Base-by-base conservation (phyloP, 2,888 invertebrate species). In the Leptogaster cylindrica region DNA sequence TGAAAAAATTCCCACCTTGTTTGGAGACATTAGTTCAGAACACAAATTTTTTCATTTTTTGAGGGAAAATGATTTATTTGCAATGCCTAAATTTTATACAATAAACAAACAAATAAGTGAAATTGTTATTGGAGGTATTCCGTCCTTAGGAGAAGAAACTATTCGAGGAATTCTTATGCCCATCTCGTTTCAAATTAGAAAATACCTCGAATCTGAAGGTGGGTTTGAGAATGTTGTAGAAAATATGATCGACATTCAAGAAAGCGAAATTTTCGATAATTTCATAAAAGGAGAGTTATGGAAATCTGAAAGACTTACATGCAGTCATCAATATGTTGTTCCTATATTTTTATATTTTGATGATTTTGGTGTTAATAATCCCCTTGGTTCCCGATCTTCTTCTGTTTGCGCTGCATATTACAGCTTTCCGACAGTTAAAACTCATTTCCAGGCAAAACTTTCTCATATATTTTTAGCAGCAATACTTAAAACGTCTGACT, bases 321-420 rank as follows among this genome's bases (percentile, higher is more conserved):
- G 16, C 14, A 46, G 16, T 14, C 20, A 10, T 6, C 6, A 36
- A 25, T 33, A 33, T 23, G 25, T 51, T 51, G 25, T 66, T 48
- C 61, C 66, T 10, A 52, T 48, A 25, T 14, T 48, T 14, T 8
- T 66, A 3, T 66, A 66, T 48, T 55, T 36, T 48, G 66, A 66
- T 41, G 70, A 69, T 31, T 69, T 65, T 39, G 65, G 65, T 6
- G 50, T 70, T 4, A 70, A 70, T 33, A 70, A 70, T 61, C 51
- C 69, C 2, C 16, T 70, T 3, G 69, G 69, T 20, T 44, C 67
- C 7, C 25, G 23, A 12, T 14, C 41, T 5, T 16, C 10, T 16
- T 63, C 61, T 5, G 44, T 63, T 7, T 44, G 41, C 23, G 44
- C 44, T 2, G 61, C 12, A 25, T 63, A 63, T 44, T 63, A 63